Base-by-base conservation (phyloP, 2,113 vertebrate species). In the Apus apus region DNA sequence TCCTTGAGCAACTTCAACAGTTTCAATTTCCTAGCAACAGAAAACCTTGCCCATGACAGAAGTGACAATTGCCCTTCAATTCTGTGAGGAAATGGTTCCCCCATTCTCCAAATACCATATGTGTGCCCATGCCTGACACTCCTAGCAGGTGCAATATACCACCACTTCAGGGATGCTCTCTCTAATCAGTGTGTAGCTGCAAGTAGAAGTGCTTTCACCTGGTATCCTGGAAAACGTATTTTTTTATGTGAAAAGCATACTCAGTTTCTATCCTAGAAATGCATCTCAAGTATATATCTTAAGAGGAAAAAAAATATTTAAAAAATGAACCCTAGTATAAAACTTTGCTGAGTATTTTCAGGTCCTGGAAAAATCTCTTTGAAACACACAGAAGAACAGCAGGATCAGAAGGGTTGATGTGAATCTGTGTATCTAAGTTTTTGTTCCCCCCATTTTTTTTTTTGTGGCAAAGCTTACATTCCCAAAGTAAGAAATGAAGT, bases 1-100 rank as follows among this genome's bases (percentile, higher is more conserved):
- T 80, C 93, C 93, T 95, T 86, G 76, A 81, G 43, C 89, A 77
- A 7, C 56, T 91, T 30, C 60, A 77, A n/a, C 3, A 13, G 60
- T 53, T 89, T 70, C 32, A 13, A 54, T 93, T 94, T 94, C 85
- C 51, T 4, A 0, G 45, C 56, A 66, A 89, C 38, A 71, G 53
- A 65, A 78, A 84, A 60, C 53, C 64, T 91, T 60, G 36, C 16
- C 34, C 50, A 5, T 57, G 65, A 67, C 25, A 68, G 72, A 84
- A 91, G 68, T 1, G 4, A 53, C 61, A 57, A 58, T 43, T 90
- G 65, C 34, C 81, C 61, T 72, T 16, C 72, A 80, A 45, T 83
- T 62, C 68, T 13, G 29, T 13, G 48, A 84, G 85, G 79, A 83
- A 90, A 86, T 32, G 23, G 13, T 50, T 85, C 72, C 57, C 77